phyloP scores from a whole-genome alignment of 2,888 invertebrate genomes.

The Clivina fossor region DNA sequence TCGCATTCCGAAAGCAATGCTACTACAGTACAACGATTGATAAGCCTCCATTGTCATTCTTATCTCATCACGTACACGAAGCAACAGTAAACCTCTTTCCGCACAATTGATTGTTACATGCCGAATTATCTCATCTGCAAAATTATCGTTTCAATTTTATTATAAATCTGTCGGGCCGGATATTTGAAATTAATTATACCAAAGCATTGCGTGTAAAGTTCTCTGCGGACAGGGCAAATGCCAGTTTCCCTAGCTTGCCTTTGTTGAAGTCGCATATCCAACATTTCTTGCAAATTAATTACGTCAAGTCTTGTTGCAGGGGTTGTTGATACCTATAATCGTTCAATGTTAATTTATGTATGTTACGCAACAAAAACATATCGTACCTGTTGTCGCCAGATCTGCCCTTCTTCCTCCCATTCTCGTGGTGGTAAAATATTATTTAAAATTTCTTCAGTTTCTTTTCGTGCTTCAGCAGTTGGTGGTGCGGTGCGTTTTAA shows the following conservation, averaged over 20 bases:
- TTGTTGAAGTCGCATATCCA: slow-evolving; percentile 87
- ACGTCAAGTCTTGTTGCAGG: slow-evolving; percentile 96
- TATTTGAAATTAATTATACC: slow-evolving; percentile 47
- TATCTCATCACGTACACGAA: slow-evolving; percentile 93
- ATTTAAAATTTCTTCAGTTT: slow-evolving; percentile 91
- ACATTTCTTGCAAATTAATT: slow-evolving; percentile 92
- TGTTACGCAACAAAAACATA: not conserved
- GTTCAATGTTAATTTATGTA: slow-evolving; percentile 1
- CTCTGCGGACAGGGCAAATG: slow-evolving; percentile 90
- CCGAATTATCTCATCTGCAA: slow-evolving; percentile 78
- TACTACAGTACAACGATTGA: slow-evolving; percentile 94
- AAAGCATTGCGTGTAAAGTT: slow-evolving; percentile 94
- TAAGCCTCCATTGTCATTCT: slow-evolving; percentile 96
- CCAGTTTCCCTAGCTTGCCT: slow-evolving; percentile 95
- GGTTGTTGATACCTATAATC: slow-evolving; percentile 80
- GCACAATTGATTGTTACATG: slow-evolving; percentile 97
- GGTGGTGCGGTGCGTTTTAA: slow-evolving; percentile 51
- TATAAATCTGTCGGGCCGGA: not conserved
- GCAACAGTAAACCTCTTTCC: slow-evolving; percentile 88
- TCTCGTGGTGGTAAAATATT: slow-evolving; percentile 91
- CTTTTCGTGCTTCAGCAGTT: slow-evolving; percentile 66
- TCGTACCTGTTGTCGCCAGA: slow-evolving; percentile 81
- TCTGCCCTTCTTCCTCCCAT: slow-evolving; percentile 92
- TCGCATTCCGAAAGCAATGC: slow-evolving; percentile 96
- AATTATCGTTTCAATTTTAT: not conserved